phyloP scores from a whole-genome alignment of 2,797 vertebrate species.

The Malurus splendens region DNA sequence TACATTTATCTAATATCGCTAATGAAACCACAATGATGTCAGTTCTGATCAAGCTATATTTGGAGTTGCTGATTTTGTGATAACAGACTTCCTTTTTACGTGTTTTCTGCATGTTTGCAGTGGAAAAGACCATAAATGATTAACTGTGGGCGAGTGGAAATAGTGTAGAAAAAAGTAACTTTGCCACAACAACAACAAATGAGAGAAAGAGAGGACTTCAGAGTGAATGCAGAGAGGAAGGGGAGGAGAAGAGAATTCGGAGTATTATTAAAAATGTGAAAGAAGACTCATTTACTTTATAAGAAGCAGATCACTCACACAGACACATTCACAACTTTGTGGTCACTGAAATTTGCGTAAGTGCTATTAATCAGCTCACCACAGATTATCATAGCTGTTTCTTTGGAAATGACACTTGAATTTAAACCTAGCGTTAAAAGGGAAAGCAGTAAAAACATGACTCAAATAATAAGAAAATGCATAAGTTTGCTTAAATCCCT shows the following conservation, averaged over 20 bases:
- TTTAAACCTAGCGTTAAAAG: constrained; percentile 47
- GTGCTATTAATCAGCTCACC: constrained; percentile 77
- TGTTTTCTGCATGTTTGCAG: constrained; percentile 67
- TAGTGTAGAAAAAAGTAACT: constrained; percentile 78
- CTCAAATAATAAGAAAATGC: constrained; percentile 26
- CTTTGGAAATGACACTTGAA: constrained; percentile 69
- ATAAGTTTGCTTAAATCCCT: constrained; percentile 20
- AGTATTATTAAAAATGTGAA: constrained; percentile 67
- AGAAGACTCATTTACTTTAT: constrained; percentile 76
- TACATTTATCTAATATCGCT: constrained; percentile 67
- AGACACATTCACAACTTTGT: constrained; percentile 62
- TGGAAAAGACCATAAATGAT: constrained; percentile 75
- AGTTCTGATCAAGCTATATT: constrained; percentile 75
- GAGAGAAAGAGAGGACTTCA: constrained; percentile 50
- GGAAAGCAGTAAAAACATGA: constrained; percentile 50
- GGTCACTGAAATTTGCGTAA: constrained; percentile 74
- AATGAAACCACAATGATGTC: constrained; percentile 78
- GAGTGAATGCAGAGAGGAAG: constrained; percentile 46
- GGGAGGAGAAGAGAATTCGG: constrained; percentile 59
- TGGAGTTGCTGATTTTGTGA: constrained; percentile 69
- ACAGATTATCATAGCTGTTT: constrained; percentile 68
- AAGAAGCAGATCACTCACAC: constrained; percentile 68
- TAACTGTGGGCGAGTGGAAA: constrained; percentile 82
- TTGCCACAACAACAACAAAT: constrained; percentile 80
- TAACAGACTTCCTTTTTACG: constrained; percentile 76